Evolutionary conservation across 2,797 vertebrate species (phyloP).

Genomic region (Hydrophis major): DNA sequence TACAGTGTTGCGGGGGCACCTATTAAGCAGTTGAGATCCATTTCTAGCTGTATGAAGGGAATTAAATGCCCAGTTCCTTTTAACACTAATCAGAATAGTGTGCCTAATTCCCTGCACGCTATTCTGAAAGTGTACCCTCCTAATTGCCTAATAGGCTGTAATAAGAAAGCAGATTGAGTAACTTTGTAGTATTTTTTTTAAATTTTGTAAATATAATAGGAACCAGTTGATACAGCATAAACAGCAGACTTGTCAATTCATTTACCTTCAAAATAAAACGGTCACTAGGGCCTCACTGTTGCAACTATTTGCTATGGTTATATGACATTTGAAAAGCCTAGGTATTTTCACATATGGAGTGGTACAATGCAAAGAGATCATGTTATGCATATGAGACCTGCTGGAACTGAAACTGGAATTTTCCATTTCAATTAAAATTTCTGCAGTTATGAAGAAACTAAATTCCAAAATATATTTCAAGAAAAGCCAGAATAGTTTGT

Average conservation of each 20-base stretch:
- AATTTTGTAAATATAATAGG: constrained; percentile 53
- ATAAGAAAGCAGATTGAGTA: constrained; percentile 58
- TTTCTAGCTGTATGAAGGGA: constrained; percentile 59
- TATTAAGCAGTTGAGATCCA: constrained; percentile 46
- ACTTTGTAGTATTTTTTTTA: constrained; percentile 42
- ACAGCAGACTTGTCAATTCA: constrained; percentile 57
- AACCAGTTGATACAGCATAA: constrained; percentile 45
- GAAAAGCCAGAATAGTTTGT: not conserved
- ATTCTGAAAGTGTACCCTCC: constrained; percentile 52
- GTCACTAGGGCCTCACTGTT: constrained; percentile 47
- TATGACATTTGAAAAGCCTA: constrained; percentile 37
- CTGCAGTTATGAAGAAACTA: not conserved
- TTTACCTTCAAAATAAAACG: constrained; percentile 62
- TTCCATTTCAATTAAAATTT: constrained; percentile 53
- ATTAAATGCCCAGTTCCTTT: constrained; percentile 64
- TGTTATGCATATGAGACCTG: constrained; percentile 41
- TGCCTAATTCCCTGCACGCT: constrained; percentile 51
- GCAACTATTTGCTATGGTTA: constrained; percentile 49
- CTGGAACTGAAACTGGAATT: constrained; percentile 45
- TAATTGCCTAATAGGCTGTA: constrained; percentile 58
- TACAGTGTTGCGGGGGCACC: constrained; percentile 44
- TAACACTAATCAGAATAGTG: constrained; percentile 44
- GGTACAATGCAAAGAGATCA: constrained; percentile 42
- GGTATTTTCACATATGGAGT: constrained; percentile 56
- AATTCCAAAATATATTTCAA: not conserved